Base-by-base conservation (phyloP, 2,113 vertebrate species). In the Pituophis catenifer region DNA sequence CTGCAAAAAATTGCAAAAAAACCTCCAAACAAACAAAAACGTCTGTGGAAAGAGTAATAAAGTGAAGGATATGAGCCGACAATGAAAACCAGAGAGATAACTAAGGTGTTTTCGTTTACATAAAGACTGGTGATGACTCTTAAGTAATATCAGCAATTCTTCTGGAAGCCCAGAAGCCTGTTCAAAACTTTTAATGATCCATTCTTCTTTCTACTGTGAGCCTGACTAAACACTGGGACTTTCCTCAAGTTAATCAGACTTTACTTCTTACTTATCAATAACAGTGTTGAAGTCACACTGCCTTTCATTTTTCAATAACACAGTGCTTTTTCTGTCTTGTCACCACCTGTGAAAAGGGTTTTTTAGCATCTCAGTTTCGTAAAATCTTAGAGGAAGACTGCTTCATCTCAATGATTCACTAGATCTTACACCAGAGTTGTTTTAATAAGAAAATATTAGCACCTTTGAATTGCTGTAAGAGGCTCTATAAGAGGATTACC, bases 101-200 rank as follows among this genome's bases (percentile, higher is more conserved):
- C 94, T 85, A 95, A 96, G 93, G 95, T 95, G 97, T 95, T 97
- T 97, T 96, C 59, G 93, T 93, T 97, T 96, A 91, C 52, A 96
- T 95, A 96, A 97, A 95, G 75, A 95, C 15, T 94, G 92, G 89
- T 62, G 96, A 94, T 55, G 96, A 95, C 85, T 93, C 95, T 97
- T 97, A 93, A 96, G 93, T 93, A 98, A 96, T 90, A 95, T 93
- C 94, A 95, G 95, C 94, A 95, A 96, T 96, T 94, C 89, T 58
- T 93, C 93, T 97, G 75, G 96, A 97, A 96, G 96, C 55, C 93
- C 95, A 95, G 59, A 97, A 97, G 95, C 94, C 90, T 94, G 93
- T 65, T 95, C 95, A 96, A 94, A 93, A 94, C 88, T 93, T 90
- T 92, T 59, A 95, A 95, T 86, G 87, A 92, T 88, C 93, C 91